Percentiles rank a stretch among this genome's conserved stretches.
phyloP scores from a whole-genome alignment of 1,140 invertebrate genomes.

The Rhyzopertha dominica region DNA sequence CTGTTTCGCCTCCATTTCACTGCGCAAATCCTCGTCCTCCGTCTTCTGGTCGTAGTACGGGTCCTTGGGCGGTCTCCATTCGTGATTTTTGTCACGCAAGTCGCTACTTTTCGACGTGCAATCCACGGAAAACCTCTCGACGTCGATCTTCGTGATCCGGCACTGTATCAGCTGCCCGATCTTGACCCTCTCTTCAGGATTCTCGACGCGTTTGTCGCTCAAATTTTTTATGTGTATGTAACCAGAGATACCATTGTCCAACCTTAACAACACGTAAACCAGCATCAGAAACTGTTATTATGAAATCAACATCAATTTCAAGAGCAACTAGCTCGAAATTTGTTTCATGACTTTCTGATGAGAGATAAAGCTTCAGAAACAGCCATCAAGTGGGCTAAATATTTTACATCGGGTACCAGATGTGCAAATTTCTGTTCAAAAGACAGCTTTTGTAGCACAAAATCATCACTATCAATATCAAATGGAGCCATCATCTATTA shows the following conservation, averaged over 20 bases:
- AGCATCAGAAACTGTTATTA: no score
- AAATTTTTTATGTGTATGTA: conserved; percentile 95
- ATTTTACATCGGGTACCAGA: no score
- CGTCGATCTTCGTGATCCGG: conserved; percentile 93
- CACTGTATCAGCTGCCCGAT: conserved; percentile 86
- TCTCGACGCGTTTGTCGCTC: conserved; percentile 88
- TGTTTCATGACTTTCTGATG: no score
- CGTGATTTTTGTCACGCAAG: conserved; percentile 82
- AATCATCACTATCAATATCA: no score
- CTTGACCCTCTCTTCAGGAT: conserved; percentile 88
- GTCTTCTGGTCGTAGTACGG: conserved; percentile 85
- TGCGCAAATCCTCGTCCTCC: conserved; percentile 74
- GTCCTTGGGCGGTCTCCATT: conserved; percentile 85
- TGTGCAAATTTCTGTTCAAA: no score
- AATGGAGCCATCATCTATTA: no score
- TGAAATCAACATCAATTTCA: no score
- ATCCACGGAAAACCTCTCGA: conserved; percentile 90
- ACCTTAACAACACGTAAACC: no score
- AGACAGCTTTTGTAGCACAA: no score
- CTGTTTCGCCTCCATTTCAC: conserved; percentile 78
- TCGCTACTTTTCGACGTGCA: conserved; percentile 93
- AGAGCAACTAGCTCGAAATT: no score
- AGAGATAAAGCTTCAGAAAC: no score
- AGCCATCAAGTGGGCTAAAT: no score
- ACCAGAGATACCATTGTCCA: conserved; percentile 92